These are phyloP conservation scores for Spilogale gracilis DNA, from an alignment of 2,113 vertebrate species.

Conservation along the genomic window DNA sequence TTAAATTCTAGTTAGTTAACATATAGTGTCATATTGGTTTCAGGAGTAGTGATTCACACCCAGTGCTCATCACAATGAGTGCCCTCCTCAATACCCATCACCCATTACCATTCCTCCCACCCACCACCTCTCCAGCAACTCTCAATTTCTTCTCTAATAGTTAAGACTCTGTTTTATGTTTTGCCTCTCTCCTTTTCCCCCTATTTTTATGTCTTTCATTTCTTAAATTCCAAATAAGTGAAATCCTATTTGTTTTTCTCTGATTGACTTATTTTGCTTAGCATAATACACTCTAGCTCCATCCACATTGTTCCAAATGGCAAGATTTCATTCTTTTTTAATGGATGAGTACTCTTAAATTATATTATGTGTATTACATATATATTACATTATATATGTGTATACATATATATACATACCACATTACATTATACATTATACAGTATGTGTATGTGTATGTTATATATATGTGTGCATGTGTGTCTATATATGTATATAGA, in stretches of 20 bases:
- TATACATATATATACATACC: background rate
- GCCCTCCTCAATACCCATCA: background rate
- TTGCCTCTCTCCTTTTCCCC: background rate
- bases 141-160: background rate
- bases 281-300: background rate
- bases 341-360: too few relatives aligned
- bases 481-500: background rate
- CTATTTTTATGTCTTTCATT: background rate
- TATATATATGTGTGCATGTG: too few relatives aligned
- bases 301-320: background rate
- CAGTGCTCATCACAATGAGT: background rate
- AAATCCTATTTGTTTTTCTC: background rate
- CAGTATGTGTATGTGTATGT: too few relatives aligned
- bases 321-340: background rate
- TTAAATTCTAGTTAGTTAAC: background rate
- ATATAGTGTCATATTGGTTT: background rate
- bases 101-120: background rate
- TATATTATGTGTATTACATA: too few relatives aligned
- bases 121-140: background rate
- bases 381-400: background rate
- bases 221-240: background rate
- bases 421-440: too few relatives aligned
- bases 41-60: background rate
- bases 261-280: background rate
- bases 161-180: background rate